Conservation (phyloP, 1,140 invertebrate species). For the Eriocheir sinensis region DNA sequence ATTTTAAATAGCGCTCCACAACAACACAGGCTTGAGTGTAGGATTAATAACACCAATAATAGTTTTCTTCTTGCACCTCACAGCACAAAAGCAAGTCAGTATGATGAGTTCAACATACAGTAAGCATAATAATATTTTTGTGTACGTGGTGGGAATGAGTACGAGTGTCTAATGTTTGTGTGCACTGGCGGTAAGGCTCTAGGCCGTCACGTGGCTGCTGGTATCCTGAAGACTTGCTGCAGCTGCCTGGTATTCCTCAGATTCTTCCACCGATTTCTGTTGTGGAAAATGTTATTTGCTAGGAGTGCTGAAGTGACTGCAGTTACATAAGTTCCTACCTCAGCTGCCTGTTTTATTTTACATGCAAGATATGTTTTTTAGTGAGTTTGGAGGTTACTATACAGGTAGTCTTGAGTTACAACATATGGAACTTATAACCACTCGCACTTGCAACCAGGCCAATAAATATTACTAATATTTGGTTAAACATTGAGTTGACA, state of each 20-base stretch:
- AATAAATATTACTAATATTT: too few species aligned
- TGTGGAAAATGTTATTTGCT: not conserved
- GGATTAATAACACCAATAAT: not conserved
- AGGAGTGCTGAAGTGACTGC: not conserved
- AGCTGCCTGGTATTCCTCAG: conserved; percentile 88
- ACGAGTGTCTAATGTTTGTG: not conserved
- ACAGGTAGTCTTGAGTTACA: too few species aligned
- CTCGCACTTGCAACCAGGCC: too few species aligned
- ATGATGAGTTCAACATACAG: not conserved
- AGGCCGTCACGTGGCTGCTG: conserved; percentile 84
- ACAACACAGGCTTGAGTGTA: not conserved
- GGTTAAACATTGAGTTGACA: too few species aligned
- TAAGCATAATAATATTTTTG: not conserved
- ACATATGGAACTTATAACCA: too few species aligned
- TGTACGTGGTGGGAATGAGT: not conserved
- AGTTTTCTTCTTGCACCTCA: not conserved
- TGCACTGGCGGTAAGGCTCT: conserved; percentile 62
- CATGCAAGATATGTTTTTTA: too few species aligned
- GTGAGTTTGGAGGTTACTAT: too few species aligned
- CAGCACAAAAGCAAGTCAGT: not conserved
- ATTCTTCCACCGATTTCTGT: conserved; percentile 89
- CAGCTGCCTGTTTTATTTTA: too few species aligned
- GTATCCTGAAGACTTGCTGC: conserved; percentile 88
- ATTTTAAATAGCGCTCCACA: not conserved
- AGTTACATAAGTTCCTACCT: too few species aligned